Evolutionary conservation across 2,888 invertebrate genomes (phyloP), one percentile per base, ranked within the genome.

Genomic region (Lymantria monacha): DNA sequence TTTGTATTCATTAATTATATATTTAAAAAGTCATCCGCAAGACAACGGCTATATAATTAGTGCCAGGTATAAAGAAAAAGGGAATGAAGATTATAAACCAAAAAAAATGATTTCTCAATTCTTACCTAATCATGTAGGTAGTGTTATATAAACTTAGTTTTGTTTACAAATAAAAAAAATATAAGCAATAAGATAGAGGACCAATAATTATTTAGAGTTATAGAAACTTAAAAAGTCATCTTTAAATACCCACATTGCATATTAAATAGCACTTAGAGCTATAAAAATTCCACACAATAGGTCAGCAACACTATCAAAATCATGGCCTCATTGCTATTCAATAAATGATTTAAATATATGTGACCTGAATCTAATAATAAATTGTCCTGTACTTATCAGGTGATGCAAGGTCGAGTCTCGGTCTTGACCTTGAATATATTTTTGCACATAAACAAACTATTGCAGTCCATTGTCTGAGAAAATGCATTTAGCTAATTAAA

Each of bases 301-400:
- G 51, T 52, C 51, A 48, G 30, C 40, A 61, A 53, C 46, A 46
- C 48, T 51, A 63, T 63, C 60, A 54, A 55, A 62, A 49, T 49
- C 42, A 48, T 9, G 47, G 56, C 56, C 56, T 53, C 57, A 68
- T 66, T 69, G 57, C 53, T 69, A 69, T 69, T 69, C 66, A 66
- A 57, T 57, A 45, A 51, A 41, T 53, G 66, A 55, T 52, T 55
- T 51, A 49, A 53, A 52, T 30, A 22, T 5, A 50, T 69, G 69
- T 66, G 66, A 66, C 69, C 55, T 51, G 66, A 57, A 66, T 68
- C 46, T 42, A 53, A 42, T 52, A 47, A 55, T 46, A 46, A 46
- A 52, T 44, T 51, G 45, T 40, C 43, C 40, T 40, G 10, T 59
- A 52, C 57, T 57, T 13, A 49, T 55, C 46, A 37, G 48, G 37